Conservation (phyloP, 2,113 vertebrate genomes). For the Pseudorhombus dupliciocellatus region DNA sequence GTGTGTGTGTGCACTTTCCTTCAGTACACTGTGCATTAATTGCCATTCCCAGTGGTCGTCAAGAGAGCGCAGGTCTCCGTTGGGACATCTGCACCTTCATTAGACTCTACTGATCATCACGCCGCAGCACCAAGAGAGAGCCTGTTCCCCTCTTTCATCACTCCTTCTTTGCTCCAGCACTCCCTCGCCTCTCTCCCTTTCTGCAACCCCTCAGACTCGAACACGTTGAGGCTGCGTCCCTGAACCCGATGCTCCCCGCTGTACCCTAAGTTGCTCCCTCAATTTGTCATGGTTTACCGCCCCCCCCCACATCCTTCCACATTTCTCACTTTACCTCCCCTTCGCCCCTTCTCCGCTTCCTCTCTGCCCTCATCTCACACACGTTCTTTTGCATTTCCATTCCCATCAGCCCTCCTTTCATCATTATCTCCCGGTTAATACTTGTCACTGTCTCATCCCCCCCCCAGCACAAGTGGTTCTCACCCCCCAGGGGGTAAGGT, state of each 20-base stretch:
- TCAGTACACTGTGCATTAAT: conserved; percentile 68
- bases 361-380: conserved; percentile 55
- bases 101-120: conserved; percentile 79
- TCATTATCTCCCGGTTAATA: conserved; percentile 79
- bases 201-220: conserved; percentile 39
- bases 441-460: conserved; percentile 66
- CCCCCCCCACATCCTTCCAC: conserved; percentile 60
- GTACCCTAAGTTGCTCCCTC: conserved; percentile 45
- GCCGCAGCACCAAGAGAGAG: conserved; percentile 70
- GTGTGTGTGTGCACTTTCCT: conserved; percentile 42
- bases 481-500: conserved; percentile 54
- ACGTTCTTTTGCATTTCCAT: conserved; percentile 62
- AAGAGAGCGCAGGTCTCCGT: conserved; percentile 63
- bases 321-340: conserved; percentile 57
- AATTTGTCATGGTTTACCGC: conserved; percentile 56
- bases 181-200: conserved; percentile 38
- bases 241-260: conserved; percentile 8
- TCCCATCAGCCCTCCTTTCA: conserved; percentile 71
- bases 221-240: conserved; percentile 7
- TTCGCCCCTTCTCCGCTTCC: conserved; percentile 46
- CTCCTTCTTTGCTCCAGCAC: conserved; percentile 52
- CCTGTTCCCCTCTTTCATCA: conserved; percentile 75
- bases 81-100: conserved; percentile 79
- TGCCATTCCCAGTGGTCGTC: conserved; percentile 77
- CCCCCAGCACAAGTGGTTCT: conserved; percentile 65